phyloP scores from a whole-genome alignment of 2,797 vertebrate genomes.

The Dendrocincla fuliginosa region DNA sequence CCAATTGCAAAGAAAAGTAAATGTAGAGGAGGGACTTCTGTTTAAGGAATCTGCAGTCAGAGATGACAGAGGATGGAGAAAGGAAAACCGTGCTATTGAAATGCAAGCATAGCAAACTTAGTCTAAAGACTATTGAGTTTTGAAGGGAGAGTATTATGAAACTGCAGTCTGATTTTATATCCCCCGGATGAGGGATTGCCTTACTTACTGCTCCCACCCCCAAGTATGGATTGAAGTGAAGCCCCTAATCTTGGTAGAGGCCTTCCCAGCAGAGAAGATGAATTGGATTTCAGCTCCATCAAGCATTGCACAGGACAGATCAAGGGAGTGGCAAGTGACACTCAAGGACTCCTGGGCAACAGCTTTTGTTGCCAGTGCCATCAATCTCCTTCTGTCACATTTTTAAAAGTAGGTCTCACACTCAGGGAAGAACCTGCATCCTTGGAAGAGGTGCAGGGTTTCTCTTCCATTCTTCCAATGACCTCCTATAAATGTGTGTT shows the following conservation, averaged over 20 bases:
- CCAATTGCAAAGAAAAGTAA: neutral
- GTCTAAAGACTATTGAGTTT: neutral
- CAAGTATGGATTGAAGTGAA: neutral
- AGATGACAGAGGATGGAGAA: neutral
- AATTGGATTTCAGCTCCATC: neutral
- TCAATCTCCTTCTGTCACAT: fast-evolving
- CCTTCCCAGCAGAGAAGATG: neutral
- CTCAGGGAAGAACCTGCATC: fast-evolving
- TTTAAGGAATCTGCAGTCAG: neutral
- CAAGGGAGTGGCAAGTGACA: fast-evolving
- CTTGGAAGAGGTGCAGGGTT: neutral
- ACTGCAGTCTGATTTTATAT: neutral
- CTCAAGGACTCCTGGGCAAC: fast-evolving
- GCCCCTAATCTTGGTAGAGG: neutral
- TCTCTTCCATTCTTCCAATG: neutral
- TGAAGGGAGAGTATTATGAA: neutral
- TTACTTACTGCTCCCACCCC: neutral
- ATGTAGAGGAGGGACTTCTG: neutral
- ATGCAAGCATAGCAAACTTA: neutral
- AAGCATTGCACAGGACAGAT: neutral
- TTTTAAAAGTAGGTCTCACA: neutral
- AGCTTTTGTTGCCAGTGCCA: neutral
- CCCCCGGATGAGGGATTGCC: neutral
- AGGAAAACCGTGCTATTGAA: neutral
- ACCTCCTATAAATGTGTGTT: neutral